Base-by-base conservation (phyloP, 2,888 invertebrate species). In the Catocala fraxini region DNA sequence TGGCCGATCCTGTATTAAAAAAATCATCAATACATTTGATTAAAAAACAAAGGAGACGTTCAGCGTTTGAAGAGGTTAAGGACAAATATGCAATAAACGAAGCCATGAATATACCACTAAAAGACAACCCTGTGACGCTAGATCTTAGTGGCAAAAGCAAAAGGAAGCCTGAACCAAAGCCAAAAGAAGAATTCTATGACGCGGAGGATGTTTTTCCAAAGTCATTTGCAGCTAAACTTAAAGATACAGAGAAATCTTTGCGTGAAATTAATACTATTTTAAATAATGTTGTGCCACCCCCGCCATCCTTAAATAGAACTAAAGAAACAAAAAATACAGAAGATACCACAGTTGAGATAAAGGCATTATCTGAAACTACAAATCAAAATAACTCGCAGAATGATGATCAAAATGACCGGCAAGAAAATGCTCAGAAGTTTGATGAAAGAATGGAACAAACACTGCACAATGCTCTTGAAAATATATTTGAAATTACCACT, bases 41-140 rank as follows among this genome's bases (percentile, higher is more conserved):
- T 25, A 88, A 87, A 80, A 84, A 84, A 0, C 71, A 85, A 68
- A 77, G 63, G 53, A 82, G 80, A 61, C 83, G 80, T n/a, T 85
- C 83, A 5, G 67, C 69, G n/a, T 83, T 88, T 65, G 85, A 89
- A 11, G 89, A 89, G 78, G 73, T 91, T 0, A 87, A 84, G 71
- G 89, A 92, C 70, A 77, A 76, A 25, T 92, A 91, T 77, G 79
- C 88, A 0, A 91, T 93, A 15, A 93, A 93, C 76, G 75, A 85
- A 73, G 81, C 81, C 6, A 81, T 93, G 78, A 92, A 93, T 71
- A 91, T 91, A 65, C 77, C 92, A 35, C 67, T 91, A 56, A 84
- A 78, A 69, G 79, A 84, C 66, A 91, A 90, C 59, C 89, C 90
- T 11, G 71, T 89, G 0, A 65, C 70, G 45, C 82, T 80, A 9